A percentile compares a stretch with the other conserved stretches of the same genome.
These are phyloP conservation scores for Muscicapa adusta DNA, from an alignment of 2,113 vertebrate genomes.

Conservation along the genomic window DNA sequence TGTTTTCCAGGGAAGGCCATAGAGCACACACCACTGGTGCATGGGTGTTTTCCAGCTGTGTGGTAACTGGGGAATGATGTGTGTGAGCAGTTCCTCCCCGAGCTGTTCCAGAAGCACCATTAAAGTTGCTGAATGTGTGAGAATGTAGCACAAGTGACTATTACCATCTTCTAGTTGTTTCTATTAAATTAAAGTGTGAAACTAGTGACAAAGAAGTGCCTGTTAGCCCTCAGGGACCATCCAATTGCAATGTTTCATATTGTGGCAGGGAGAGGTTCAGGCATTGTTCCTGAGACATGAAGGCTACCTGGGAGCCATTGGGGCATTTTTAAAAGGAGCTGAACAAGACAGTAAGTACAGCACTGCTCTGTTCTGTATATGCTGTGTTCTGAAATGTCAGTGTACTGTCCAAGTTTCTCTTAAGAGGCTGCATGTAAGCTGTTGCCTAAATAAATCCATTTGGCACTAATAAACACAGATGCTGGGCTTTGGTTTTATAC, in stretches of 20 bases:
- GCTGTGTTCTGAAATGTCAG: constrained; percentile 57
- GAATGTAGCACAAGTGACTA: constrained; percentile 34
- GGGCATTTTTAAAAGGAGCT: constrained; percentile 96
- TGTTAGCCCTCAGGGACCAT: constrained; percentile 52
- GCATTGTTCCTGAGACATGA: constrained; percentile 97
- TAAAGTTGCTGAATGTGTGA: constrained; percentile 38
- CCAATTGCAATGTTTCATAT: constrained; percentile 61
- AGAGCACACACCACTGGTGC: background rate
- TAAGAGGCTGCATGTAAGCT: constrained; percentile 48
- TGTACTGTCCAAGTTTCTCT: constrained; percentile 50
- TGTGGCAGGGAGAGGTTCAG: constrained; percentile 91
- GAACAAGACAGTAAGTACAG: constrained; percentile 95
- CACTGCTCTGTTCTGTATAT: constrained; percentile 32
- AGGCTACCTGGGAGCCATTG: constrained; percentile 96
- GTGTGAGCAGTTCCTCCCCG: background rate
- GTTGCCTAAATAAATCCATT: constrained; percentile 22
- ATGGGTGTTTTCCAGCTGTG: background rate
- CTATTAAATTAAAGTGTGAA: constrained; percentile 53
- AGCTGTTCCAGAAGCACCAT: background rate
- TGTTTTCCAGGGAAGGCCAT: background rate
- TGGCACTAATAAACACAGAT: constrained; percentile 14
- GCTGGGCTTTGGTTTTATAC: constrained; percentile 34
- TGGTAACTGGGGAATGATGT: background rate
- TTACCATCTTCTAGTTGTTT: constrained; percentile 30
- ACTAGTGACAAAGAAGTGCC: constrained; percentile 45